Evolutionary conservation across 2,113 vertebrate genomes (phyloP), one percentile per base, ranked within the genome.

Genomic region (Circaetus gallicus): DNA sequence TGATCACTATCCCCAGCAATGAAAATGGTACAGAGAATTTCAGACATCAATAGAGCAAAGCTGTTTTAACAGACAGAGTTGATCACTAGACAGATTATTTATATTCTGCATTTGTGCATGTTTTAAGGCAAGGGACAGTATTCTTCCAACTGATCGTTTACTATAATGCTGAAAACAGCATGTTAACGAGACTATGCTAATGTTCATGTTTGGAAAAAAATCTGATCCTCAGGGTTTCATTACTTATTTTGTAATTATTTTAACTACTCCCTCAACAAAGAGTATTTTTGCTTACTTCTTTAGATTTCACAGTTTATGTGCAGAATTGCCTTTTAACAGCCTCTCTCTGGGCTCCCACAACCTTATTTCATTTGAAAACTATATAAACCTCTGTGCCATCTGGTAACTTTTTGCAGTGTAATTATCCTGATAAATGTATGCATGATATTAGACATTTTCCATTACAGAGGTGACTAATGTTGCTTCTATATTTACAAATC

Each of bases 181-280:
- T 67, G 86, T 96, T 96, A 96, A 96, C 86, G 93, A 94, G 95
- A 28, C 65, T 70, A 12, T 38, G 21, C 53, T 84, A 91, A 93
- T 67, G 67, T 56, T 96, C 74, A 25, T n/a, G 25, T 95, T 88
- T 56, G 86, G 63, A 53, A 92, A 96, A 81, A 82, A 96, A 78
- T 16, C 56, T 77, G 49, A 72, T 89, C 91, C 88, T 97, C 61
- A 40, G 95, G 89, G 93, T 84, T 95, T 82, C 91, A 96, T 96
- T 97, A 93, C 55, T 97, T 95, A 96, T 83, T 93, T 94, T 83
- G 70, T 90, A 96, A 97, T 94, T 93, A 95, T 96, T 97, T 94
- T 96, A 97, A 97, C 82, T 95, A 90, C 93, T 97, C 94, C 94
- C 93, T 82, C 66, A 94, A 94, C 86, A 95, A 83, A 66, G 76